Evolutionary conservation across 2,888 invertebrate species (phyloP), one percentile per base, ranked within the genome.

Genomic region (Platerodrilus igneus): DNA sequence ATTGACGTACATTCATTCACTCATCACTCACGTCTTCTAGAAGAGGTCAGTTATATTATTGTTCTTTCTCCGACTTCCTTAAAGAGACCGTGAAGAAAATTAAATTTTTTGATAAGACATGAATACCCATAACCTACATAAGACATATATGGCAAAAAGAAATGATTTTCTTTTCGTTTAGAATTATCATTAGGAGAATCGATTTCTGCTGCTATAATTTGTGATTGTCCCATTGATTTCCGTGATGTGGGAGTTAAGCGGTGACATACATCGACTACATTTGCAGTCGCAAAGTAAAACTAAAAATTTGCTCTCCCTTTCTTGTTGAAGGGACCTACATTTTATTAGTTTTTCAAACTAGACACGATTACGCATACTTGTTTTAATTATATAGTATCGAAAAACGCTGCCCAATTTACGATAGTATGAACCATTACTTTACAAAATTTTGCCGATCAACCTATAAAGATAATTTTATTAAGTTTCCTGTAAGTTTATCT

Each of bases 111-210:
- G 37, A 42, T 42, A 35, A 40, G 29, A 20, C 20, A 29, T 28
- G 36, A 41, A 31, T 26, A 21, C 21, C n/a, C 29, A 30, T 33
- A 32, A 42, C 42, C 42, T 30, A 42, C 42, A 32, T 37, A 29
- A 10, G 14, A 22, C 37, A 20, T 25, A 42, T 42, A 42, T 15
- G 41, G 41, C 19, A 27, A 41, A 41, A 41, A 36, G 26, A 25
- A 42, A 41, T 27, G 27, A 37, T 32, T 37, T 37, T 36, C 32
- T 28, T 42, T 33, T 37, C 25, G 31, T 26, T 29, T 15, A 18
- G 21, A 37, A 37, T 37, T 18, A 40, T 40, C 42, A 42, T 33
- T 42, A 41, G 36, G 40, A 31, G 26, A 41, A 41, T 36, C 31
- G 36, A 31, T 41, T 41, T 36, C 41, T 23, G 26, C 14, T 17